Evolutionary conservation across 2,888 invertebrate genomes (phyloP).

Genomic region (Parapristionchus giblindavisi): DNA sequence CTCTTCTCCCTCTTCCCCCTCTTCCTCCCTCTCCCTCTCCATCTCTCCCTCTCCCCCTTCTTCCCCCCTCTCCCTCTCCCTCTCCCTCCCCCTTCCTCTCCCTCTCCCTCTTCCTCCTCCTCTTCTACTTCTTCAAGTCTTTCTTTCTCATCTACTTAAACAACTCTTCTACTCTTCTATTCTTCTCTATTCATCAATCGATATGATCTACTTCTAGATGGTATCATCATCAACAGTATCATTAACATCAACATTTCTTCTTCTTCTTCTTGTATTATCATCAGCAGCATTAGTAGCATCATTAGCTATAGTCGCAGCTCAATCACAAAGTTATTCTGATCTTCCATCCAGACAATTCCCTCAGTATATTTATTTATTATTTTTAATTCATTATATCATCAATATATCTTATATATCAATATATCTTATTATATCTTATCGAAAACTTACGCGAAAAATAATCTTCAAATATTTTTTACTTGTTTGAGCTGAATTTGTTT

Average conservation of each 20-base stretch:
- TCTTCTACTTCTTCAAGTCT: background rate
- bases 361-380: background rate
- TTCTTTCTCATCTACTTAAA: background rate
- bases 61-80: background rate
- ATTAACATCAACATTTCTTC: constrained; percentile 32
- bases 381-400: background rate
- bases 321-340: constrained; percentile 23
- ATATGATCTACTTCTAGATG: background rate
- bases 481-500: too few species aligned
- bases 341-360: constrained; percentile 19
- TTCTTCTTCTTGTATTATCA: constrained; percentile 30
- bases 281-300: constrained; percentile 32
- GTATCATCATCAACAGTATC: constrained; percentile 16
- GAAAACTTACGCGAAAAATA: too few species aligned
- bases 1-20: background rate
- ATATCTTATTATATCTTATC: too few species aligned
- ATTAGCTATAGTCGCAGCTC: constrained; percentile 30
- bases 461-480: too few species aligned
- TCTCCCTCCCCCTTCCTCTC: background rate
- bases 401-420: background rate
- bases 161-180: background rate
- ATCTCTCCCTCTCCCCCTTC: background rate
- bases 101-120: background rate
- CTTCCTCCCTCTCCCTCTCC: constrained; percentile 1
- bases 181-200: background rate